A percentile compares a stretch with the other conserved stretches of the same genome.
Evolutionary conservation across 2,888 invertebrate genomes (phyloP).

Genomic region (Tetrapedia diversipes): DNA sequence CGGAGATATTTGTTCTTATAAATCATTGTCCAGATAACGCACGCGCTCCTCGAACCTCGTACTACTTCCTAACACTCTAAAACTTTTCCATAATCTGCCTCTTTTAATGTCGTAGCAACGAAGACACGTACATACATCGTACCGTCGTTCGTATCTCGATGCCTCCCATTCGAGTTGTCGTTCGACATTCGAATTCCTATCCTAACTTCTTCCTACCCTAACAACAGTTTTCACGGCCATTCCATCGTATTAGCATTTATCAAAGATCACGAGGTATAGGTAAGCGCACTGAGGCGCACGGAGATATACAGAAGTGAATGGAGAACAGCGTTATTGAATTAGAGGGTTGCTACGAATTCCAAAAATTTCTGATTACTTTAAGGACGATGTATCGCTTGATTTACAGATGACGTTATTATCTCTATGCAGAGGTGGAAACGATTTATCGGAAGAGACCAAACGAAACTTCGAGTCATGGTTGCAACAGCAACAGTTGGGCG

Average conservation of each 20-base stretch:
- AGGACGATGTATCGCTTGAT: constrained; percentile 1
- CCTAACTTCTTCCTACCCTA: too few relatives aligned
- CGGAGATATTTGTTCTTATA: constrained; percentile 80
- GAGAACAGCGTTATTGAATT: too few relatives aligned
- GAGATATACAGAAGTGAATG: too few relatives aligned
- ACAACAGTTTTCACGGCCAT: too few relatives aligned
- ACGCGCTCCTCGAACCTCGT: constrained; percentile 66
- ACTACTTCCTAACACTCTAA: constrained; percentile 67
- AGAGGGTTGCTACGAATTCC: too few relatives aligned
- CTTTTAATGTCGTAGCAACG: constrained; percentile 53
- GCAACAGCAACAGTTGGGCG: constrained; percentile 80
- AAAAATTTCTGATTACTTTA: not conserved
- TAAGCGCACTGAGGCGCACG: too few relatives aligned
- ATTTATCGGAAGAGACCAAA: constrained; percentile 92
- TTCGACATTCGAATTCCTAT: not conserved
- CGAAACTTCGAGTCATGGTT: constrained; percentile 95
- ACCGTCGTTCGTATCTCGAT: constrained; percentile 23
- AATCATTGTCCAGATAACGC: constrained; percentile 79
- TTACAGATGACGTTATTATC: constrained; percentile 91
- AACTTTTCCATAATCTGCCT: constrained; percentile 79
- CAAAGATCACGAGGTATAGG: too few relatives aligned
- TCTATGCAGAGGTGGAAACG: constrained; percentile 91
- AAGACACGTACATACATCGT: constrained; percentile 34
- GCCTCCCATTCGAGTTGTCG: not conserved
- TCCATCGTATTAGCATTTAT: too few relatives aligned